Conservation (phyloP, 2,113 vertebrate species). For the Campylomormyrus numenius region DNA sequence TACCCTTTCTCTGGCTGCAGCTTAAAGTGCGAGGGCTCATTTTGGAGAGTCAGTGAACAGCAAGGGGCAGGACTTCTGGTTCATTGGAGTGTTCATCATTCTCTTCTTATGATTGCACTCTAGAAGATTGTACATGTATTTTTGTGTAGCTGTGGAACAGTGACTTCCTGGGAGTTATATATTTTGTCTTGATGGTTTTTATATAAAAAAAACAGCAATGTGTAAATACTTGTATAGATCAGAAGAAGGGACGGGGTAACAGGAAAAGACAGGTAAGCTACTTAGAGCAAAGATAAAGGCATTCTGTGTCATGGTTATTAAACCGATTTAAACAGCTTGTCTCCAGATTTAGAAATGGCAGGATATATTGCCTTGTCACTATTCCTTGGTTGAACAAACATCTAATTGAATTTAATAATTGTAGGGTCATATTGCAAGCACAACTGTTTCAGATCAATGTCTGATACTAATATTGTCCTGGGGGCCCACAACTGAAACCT, state of each 20-base stretch:
- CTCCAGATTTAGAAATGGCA: neutral
- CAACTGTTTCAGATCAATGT: neutral
- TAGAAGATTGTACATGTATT: neutral
- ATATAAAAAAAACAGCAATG: neutral
- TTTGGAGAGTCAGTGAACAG: neutral
- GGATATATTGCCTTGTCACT: neutral
- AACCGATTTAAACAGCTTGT: neutral
- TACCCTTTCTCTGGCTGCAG: neutral
- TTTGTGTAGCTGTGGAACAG: neutral
- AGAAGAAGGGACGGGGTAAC: neutral
- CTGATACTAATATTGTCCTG: conserved; percentile 7
- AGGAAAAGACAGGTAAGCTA: no score
- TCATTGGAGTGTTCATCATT: neutral
- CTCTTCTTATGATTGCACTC: neutral
- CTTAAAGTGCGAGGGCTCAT: neutral
- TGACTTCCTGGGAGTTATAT: neutral
- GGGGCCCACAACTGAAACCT: neutral
- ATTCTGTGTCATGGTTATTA: neutral
- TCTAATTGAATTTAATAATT: neutral
- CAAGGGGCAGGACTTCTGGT: neutral
- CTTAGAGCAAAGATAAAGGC: neutral
- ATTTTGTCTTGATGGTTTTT: neutral
- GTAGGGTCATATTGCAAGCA: neutral
- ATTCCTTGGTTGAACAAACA: neutral
- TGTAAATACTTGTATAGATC: neutral